Base-by-base conservation (phyloP, 1,140 invertebrate species). In the fruit fly (Drosophila melanogaster) region DNA sequence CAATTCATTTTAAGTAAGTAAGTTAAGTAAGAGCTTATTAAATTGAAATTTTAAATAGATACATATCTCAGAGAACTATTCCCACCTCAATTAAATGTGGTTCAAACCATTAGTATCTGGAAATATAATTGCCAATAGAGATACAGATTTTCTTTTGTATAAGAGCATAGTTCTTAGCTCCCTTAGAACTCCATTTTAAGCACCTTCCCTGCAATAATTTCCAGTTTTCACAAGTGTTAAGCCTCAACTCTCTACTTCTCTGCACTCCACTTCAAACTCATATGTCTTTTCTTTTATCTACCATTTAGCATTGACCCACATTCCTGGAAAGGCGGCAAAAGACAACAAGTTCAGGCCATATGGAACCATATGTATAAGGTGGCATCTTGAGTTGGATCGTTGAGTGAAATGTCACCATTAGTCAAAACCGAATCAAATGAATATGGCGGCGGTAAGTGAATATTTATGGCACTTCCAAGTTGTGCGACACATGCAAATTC, bases 281-380 rank as follows among this genome's bases (percentile, higher is more conserved):
- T n/a, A 14, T 24, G n/a, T 47, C 3, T 40, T 56, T 40, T 56
- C 41, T 56, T 47, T 47, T 38, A 70, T 47, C 35, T 56, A 26
- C 30, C 35, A 22, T 50, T 80, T 80, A 80, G 40, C 81, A 77
- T 85, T 85, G 77, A 85, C 81, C 81, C 81, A 86, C 49, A 30
- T 86, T 85, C 66, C 81, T 19, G 60, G 73, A 74, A 85, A 85
- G 81, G 81, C 62, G 72, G 77, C 44, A 72, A 30, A 30, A 43
- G n/a, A 50, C 47, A 65, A 77, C 56, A 56, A 74, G 46, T 43
- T 59, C 15, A 37, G 8, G 58, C 59, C 64, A 67, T 51, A 49
- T 64, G 64, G 17, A n/a, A 38, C 15, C 11, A 43, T 54, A 12
- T 35, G 14, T 14, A 22, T 12, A 30, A 57, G 58, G 61, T 38